Evolutionary conservation across 1,140 invertebrate genomes (phyloP).

Genomic region (Drosophila virilis): DNA sequence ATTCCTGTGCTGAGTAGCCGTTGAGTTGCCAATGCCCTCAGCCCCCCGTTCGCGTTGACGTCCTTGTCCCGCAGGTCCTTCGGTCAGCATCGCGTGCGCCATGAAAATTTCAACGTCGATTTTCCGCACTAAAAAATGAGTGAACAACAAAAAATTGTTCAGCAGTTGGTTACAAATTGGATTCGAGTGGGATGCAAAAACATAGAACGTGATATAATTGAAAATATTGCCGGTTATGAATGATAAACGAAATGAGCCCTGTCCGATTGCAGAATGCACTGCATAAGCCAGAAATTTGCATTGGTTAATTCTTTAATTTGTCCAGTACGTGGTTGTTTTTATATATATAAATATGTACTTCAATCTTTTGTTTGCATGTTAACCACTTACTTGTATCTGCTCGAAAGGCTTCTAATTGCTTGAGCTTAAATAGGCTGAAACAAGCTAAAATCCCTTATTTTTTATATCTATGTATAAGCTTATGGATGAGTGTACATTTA

Average conservation of each 20-base stretch:
- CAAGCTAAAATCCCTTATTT: too few species aligned
- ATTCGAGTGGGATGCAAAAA: slow-evolving; percentile 5
- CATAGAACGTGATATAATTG: slow-evolving; percentile 14
- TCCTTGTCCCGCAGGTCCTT: neutral
- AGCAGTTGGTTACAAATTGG: slow-evolving; percentile 29
- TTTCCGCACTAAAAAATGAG: slow-evolving; percentile 32
- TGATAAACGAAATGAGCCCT: slow-evolving; percentile 6
- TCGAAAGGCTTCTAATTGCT: too few species aligned
- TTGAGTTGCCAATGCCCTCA: slow-evolving; percentile 48
- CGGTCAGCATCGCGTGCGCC: slow-evolving; percentile 30
- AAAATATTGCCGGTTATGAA: slow-evolving; percentile 20
- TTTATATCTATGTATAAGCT: too few species aligned
- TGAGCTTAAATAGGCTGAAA: too few species aligned
- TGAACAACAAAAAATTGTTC: slow-evolving; percentile 20
- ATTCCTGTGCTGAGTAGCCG: slow-evolving; percentile 66
- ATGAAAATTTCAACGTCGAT: slow-evolving; percentile 50
- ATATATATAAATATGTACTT: too few species aligned
- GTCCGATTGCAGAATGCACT: neutral
- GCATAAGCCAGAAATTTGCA: neutral
- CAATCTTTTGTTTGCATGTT: slow-evolving; percentile 5
- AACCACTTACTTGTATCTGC: slow-evolving; percentile 18
- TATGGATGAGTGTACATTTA: too few species aligned
- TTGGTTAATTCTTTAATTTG: neutral
- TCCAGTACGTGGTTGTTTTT: neutral
- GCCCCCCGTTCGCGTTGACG: neutral